Evolutionary conservation across 1,140 invertebrate species (phyloP), one percentile per base, ranked within the genome.

Genomic region (Paracyclopina nana): DNA sequence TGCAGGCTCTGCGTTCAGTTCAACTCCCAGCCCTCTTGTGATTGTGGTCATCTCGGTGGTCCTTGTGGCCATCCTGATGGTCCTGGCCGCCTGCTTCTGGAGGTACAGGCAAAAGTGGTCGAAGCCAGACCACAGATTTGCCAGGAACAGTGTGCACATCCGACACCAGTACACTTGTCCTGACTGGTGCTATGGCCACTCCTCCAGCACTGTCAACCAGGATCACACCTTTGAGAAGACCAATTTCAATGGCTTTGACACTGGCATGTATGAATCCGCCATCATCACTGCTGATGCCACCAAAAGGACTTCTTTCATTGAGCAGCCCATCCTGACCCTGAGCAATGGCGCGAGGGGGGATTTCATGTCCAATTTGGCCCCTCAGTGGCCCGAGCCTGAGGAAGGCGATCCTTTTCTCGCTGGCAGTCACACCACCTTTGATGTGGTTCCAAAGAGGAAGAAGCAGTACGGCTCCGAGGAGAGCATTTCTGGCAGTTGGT

Each of bases 401-500:
- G 46, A n/a, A 6, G 30, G 20, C 50, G 42, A 27, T 22, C 27
- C n/a, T 53, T 50, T 16, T 9, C 16, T 11, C 4, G 45, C 27
- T 2, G 28, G 18, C 20, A 16, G 14, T 30, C n/a, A 22, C n/a
- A 22, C n/a, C 5, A n/a, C 5, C 5, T 24, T 28, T 27, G 45
- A 48, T 16, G n/a, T 28, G 2, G 28, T 48, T 14, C n/a, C 30
- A 22, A 48, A 48, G 22, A 11, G 12, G 2, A 14, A 48, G n/a
- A 11, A 11, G 28, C 42, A 12, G 16, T 3, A 12, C 12, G 14
- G 24, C 5, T 20, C 16, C 18, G 12, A 24, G 5, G 24, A 52
- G 22, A 52, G 49, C 8, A 52, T 56, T 18, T 53, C 52, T 20
- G 54, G 57, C 34, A 46, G 53, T 14, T 55, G 56, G 30, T 50